Conservation (phyloP, 2,113 vertebrate genomes). For the Piaya cayana region DNA sequence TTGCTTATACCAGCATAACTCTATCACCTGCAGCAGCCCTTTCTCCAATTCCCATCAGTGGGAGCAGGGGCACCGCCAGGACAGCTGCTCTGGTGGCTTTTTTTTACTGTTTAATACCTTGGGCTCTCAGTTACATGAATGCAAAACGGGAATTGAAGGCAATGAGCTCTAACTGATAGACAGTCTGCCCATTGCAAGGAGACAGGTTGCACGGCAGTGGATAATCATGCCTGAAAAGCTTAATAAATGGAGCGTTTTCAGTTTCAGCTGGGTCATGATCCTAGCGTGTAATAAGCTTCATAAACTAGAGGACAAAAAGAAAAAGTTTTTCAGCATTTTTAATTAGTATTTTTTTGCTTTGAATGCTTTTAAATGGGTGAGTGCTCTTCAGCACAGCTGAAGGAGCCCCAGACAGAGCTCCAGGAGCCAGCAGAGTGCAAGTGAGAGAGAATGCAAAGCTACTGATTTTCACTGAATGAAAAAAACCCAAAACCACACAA, state of each 20-base stretch:
- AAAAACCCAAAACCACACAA: neutral
- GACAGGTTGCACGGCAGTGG: neutral
- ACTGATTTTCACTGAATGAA: neutral
- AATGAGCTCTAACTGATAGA: neutral
- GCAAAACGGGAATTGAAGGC: neutral
- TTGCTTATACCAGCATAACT: neutral
- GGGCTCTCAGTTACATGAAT: neutral
- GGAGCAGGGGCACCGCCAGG: neutral
- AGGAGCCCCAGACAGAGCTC: neutral
- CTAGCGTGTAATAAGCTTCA: conserved; percentile 24
- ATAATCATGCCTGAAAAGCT: neutral
- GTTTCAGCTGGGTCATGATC: conserved; percentile 1
- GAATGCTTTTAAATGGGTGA: neutral
- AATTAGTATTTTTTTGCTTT: neutral
- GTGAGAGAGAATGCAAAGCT: neutral
- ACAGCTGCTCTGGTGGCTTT: neutral
- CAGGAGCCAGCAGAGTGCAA: neutral
- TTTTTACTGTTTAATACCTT: neutral
- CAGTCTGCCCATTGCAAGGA: neutral
- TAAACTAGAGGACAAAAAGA: neutral
- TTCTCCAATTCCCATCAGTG: fast-evolving
- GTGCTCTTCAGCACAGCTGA: neutral
- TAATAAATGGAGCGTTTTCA: neutral
- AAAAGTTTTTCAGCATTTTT: neutral
- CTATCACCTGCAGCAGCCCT: neutral